Conservation (phyloP, 1,140 invertebrate genomes). For the Adelges cooleyi region DNA sequence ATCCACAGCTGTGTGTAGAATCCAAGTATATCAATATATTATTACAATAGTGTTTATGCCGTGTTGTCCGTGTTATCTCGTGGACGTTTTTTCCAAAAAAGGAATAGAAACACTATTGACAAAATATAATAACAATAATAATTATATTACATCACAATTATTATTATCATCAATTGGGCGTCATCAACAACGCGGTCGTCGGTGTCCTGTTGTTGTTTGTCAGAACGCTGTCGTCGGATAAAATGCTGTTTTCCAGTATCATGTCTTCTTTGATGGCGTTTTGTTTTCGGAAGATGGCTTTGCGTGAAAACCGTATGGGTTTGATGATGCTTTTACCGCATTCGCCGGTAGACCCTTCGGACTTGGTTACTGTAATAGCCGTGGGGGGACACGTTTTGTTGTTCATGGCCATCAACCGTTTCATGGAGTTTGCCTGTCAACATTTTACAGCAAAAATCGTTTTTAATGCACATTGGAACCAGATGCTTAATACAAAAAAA, state of each 20-base stretch:
- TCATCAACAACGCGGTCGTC: constrained; percentile 4
- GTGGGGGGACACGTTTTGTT: not conserved
- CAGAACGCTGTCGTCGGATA: not conserved
- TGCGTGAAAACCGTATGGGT: not conserved
- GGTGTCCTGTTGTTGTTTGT: constrained; percentile 15
- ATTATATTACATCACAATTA: too few species aligned
- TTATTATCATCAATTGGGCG: constrained; percentile 3
- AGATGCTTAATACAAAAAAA: too few species aligned
- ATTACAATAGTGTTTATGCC: too few species aligned
- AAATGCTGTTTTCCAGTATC: not conserved
- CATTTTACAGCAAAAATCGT: too few species aligned
- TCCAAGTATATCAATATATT: too few species aligned
- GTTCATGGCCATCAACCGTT: not conserved
- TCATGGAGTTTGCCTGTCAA: constrained; percentile 1
- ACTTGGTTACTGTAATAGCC: not conserved
- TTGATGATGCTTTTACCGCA: not conserved
- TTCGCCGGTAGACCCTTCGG: not conserved
- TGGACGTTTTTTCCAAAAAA: too few species aligned
- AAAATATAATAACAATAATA: too few species aligned
- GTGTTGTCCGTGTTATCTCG: too few species aligned
- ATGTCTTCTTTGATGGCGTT: not conserved
- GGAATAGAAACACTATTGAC: too few species aligned
- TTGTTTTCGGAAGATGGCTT: not conserved
- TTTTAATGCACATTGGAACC: too few species aligned
- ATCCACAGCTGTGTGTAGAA: too few species aligned